Conservation (phyloP, 2,888 invertebrate genomes). For the Blomia tropicalis region DNA sequence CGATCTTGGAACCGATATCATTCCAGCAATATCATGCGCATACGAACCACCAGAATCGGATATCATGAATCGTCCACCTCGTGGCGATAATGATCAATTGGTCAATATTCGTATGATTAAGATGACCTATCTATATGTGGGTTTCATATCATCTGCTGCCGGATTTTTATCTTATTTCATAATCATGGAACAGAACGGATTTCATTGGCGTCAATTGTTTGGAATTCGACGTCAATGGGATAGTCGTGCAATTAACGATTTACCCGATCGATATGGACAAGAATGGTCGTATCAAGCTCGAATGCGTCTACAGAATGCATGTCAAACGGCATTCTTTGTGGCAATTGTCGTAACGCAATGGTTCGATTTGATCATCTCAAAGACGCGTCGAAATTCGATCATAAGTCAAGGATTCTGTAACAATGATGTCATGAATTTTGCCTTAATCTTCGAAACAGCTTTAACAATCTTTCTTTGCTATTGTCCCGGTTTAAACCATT, state of each 20-base stretch:
- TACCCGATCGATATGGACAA: constrained; percentile 30
- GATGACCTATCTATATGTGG: constrained; percentile 88
- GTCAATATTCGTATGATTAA: constrained; percentile 59
- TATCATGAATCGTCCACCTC: constrained; percentile 43
- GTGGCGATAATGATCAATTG: constrained; percentile 39
- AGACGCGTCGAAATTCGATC: constrained; percentile 39
- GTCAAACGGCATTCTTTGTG: constrained; percentile 40
- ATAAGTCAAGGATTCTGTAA: constrained; percentile 40
- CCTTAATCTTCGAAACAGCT: constrained; percentile 38
- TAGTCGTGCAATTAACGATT: constrained; percentile 30
- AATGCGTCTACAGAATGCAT: constrained; percentile 39
- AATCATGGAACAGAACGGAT: constrained; percentile 99
- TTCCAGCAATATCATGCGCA: constrained; percentile 36
- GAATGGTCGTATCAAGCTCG: constrained; percentile 34
- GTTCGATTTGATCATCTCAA: constrained; percentile 40
- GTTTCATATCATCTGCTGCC: constrained; percentile 43
- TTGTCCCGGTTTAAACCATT: constrained; percentile 39
- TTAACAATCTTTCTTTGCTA: constrained; percentile 40
- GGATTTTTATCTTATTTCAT: constrained; percentile 82
- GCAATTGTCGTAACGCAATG: constrained; percentile 40
- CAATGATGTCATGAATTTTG: constrained; percentile 38
- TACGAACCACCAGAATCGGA: constrained; percentile 37
- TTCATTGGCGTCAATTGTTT: constrained; percentile 55
- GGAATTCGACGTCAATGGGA: constrained; percentile 38
- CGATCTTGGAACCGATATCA: constrained; percentile 38